These are phyloP conservation scores for Aspidoscelis tigris DNA, from an alignment of 2,113 vertebrate species.

Conservation along the genomic window DNA sequence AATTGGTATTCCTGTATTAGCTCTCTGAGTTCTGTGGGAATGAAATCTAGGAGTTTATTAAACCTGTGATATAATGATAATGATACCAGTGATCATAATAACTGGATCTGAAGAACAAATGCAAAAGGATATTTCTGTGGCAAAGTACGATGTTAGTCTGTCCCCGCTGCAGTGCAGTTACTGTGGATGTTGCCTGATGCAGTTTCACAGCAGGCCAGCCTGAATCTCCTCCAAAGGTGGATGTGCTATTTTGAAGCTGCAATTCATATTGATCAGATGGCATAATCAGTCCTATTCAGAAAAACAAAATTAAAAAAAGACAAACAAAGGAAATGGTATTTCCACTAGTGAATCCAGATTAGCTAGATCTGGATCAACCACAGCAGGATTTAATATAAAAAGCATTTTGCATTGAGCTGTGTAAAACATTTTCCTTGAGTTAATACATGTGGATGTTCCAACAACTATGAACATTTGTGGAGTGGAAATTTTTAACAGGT, in stretches of 20 bases:
- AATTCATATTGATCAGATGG: conserved; percentile 93
- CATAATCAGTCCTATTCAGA: conserved; percentile 83
- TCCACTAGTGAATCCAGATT: no score
- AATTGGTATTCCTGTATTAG: neutral
- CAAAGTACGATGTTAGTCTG: conserved; percentile 74
- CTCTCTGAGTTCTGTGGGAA: neutral
- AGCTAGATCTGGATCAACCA: neutral
- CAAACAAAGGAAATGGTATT: neutral
- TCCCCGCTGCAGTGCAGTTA: conserved; percentile 78
- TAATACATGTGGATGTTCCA: neutral
- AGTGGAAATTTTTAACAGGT: neutral
- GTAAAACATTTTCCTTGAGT: neutral
- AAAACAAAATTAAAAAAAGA: conserved; percentile 18
- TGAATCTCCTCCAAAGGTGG: conserved; percentile 68
- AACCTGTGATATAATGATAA: neutral
- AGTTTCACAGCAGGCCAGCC: conserved; percentile 78
- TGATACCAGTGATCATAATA: no score
- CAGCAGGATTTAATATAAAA: neutral
- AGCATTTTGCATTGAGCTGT: neutral
- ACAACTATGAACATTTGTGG: neutral
- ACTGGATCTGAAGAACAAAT: neutral
- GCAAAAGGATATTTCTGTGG: conserved; percentile 81
- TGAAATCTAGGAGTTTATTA: conserved; percentile 28
- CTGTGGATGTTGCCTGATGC: conserved; percentile 75
- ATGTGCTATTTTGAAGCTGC: conserved; percentile 85